Evolutionary conservation across 2,888 invertebrate species (phyloP), one percentile per base, ranked within the genome.

Genomic region (Smittia aterrima): DNA sequence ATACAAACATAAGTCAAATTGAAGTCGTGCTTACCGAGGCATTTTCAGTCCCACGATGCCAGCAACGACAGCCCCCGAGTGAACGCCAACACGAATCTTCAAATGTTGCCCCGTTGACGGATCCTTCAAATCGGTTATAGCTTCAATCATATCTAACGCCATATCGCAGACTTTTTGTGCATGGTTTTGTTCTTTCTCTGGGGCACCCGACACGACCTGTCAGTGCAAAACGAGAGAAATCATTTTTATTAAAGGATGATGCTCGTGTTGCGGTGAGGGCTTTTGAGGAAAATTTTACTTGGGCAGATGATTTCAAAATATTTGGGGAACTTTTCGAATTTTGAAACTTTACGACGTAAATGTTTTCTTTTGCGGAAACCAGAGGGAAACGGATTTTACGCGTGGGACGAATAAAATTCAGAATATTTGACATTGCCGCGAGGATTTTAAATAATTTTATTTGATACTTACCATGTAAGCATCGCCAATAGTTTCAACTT

Each of bases 181-280:
- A 80, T 98, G 98, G 80, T 94, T 92, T 71, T 87, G 86, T 79
- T 95, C 94, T 78, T 92, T 91, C 78, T 93, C 92, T 0, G 97
- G 97, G 0, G 96, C 96, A 0, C 98, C 98, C 0, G 95, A 93
- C 0, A 97, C 98, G 0, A 97, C 95, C 97, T 98, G 97, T n/a
- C n/a, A 11, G 16, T 47, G 11, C 47, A 11, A 47, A 47, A 47
- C 16, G 47, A 47, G 47, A 47, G 11, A 47, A 47, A 6, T 32
- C 32, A 32, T 32, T n/a, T n/a, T n/a, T n/a, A n/a, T n/a, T n/a
- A n/a, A n/a, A n/a, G n/a, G n/a, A n/a, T n/a, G n/a, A n/a, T n/a
- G n/a, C n/a, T n/a, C n/a, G n/a, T n/a, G n/a, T n/a, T n/a, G n/a
- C n/a, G n/a, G n/a, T n/a, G n/a, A n/a, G n/a, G n/a, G n/a, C n/a